Conservation (phyloP, 2,113 vertebrate genomes). For the Brachyhypopomus gauderio region DNA sequence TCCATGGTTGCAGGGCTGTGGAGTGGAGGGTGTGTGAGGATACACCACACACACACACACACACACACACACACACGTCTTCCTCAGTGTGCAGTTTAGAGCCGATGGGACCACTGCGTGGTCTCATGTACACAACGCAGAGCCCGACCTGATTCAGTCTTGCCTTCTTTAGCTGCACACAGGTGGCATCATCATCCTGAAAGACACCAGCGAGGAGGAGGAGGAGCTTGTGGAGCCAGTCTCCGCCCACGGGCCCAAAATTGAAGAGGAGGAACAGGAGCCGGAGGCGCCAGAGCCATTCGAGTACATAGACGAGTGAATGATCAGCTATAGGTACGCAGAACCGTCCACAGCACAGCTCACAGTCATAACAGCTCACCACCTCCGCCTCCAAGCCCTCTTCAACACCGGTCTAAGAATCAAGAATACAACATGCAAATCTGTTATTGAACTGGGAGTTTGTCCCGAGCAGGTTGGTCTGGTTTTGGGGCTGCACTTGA, state of each 20-base stretch:
- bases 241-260: conserved; percentile 95
- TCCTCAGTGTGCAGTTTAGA: background rate
- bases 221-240: conserved; percentile 97
- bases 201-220: conserved; percentile 93
- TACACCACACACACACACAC: no score
- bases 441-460: no score
- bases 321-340: conserved; percentile 46
- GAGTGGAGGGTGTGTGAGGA: background rate
- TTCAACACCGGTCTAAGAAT: no score
- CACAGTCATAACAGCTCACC: background rate
- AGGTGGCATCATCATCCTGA: conserved; percentile 96
- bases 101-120: background rate
- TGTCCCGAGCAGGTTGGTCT: no score
- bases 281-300: conserved; percentile 96
- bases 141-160: conserved; percentile 1
- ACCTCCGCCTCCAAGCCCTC: no score
- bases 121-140: background rate
- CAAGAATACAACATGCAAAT: no score
- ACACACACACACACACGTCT: no score
- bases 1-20: background rate
- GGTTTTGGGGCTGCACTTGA: no score
- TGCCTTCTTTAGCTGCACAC: conserved; percentile 83
- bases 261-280: conserved; percentile 97
- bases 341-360: background rate
- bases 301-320: conserved; percentile 94